A percentile compares a stretch with the other conserved stretches of the same genome.
Conservation (phyloP, 2,113 vertebrate genomes). For the Rousettus leschenaultii region DNA sequence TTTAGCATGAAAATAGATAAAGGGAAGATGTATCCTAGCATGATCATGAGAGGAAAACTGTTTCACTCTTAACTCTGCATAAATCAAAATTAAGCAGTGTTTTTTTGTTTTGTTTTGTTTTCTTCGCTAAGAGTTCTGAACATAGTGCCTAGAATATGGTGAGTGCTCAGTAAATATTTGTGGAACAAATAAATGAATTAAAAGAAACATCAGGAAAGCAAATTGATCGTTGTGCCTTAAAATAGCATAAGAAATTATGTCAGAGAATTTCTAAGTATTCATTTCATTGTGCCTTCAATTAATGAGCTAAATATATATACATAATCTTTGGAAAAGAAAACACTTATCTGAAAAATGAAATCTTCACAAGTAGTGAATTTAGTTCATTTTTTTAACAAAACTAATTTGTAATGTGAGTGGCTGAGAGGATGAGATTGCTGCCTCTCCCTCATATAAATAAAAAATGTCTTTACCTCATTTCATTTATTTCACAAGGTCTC, state of each 20-base stretch:
- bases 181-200: neutral
- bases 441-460: neutral
- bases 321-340: neutral
- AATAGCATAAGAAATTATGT: neutral
- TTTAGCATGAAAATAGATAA: neutral
- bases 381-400: neutral
- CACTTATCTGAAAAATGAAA: neutral
- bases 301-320: conserved; percentile 6
- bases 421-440: neutral
- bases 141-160: neutral
- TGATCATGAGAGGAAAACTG: neutral
- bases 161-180: neutral
- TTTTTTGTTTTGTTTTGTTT: no score
- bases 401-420: neutral
- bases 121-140: neutral
- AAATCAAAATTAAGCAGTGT: neutral
- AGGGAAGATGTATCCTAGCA: conserved; percentile 32
- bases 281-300: neutral
- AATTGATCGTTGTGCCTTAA: neutral
- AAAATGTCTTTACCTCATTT: conserved; percentile 40
- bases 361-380: neutral
- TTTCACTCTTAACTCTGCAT: neutral
- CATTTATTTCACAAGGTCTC: conserved; percentile 43
- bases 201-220: neutral
- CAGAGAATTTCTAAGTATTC: conserved; percentile 16